Base-by-base conservation (phyloP, 2,888 invertebrate species). In the Frankliniella fusca region DNA sequence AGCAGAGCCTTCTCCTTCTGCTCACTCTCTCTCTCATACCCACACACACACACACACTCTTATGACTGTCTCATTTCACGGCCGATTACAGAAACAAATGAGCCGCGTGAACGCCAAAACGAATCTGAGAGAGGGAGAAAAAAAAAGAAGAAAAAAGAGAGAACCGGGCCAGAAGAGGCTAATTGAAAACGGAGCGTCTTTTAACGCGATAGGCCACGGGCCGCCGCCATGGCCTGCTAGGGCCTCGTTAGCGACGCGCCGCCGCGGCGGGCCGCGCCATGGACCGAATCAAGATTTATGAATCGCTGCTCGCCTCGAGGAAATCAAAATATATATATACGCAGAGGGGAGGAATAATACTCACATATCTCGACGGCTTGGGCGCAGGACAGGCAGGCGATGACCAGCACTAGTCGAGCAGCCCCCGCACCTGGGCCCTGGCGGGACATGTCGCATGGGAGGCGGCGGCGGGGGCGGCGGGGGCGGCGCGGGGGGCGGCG, bases 131-230 rank as follows among this genome's bases (percentile, higher is more conserved):
- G 50, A 50, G 50, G 10, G 50, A 15, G n/a, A n/a, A n/a, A n/a
- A n/a, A n/a, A n/a, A n/a, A n/a, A n/a, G n/a, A n/a, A n/a, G n/a
- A n/a, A n/a, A n/a, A 54, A 54, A 54, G 54, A 54, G 54, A 10
- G 15, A 50, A 50, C 11, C 54, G 70, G 70, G 23, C 7, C 23
- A 11, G 70, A 54, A 54, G 3, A 54, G 70, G 70, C 11, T 70
- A 70, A 70, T 70, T 70, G 70, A 70, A 70, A 70, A 70, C 70
- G 23, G 70, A 70, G 70, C 23, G 70, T n/a, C 11, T 70, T 70
- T 70, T 70, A 70, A 70, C 70, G n/a, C 23, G 70, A 70, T 70
- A 70, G 23, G 70, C 23, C 70, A 23, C 65, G 65, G 50, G n/a
- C n/a, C 7, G 11, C 54, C 54, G 54, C 65, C 65, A 65, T 27